Percentiles rank a stretch among this genome's conserved stretches.
Evolutionary conservation across 1,140 invertebrate genomes (phyloP).

Genomic region (Aphaenogaster rudis): DNA sequence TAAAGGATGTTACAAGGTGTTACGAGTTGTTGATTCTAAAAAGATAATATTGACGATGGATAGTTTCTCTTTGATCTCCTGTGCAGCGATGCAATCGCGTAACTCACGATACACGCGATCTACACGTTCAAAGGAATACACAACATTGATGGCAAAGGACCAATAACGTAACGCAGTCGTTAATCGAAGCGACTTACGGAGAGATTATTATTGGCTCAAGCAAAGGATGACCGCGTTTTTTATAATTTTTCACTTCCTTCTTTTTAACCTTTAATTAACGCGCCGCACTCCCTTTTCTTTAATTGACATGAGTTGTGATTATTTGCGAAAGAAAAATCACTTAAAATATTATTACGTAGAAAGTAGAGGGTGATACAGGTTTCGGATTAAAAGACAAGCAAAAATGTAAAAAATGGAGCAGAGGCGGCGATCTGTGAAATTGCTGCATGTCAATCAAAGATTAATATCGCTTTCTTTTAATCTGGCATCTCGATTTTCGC

Average conservation of each 20-base stretch:
- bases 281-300: neutral
- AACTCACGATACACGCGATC: conserved; percentile 10
- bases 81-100: neutral
- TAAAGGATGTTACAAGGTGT: conserved; percentile 40
- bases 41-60: conserved; percentile 39
- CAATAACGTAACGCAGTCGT: conserved; percentile 16
- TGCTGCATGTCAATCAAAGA: neutral
- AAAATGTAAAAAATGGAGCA: neutral
- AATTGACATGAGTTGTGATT: neutral
- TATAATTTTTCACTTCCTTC: neutral
- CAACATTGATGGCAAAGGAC: neutral
- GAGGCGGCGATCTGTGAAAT: neutral
- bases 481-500: neutral
- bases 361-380: neutral
- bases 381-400: neutral
- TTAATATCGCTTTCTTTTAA: conserved; percentile 10
- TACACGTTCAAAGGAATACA: conserved; percentile 27
- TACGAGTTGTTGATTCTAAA: conserved; percentile 52
- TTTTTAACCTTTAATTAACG: neutral
- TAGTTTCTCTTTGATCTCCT: conserved; percentile 44
- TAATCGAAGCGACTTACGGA: conserved; percentile 29
- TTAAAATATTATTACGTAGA: conserved; percentile 2
- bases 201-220: conserved; percentile 36
- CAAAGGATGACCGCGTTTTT: neutral
- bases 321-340: neutral